Conservation (phyloP, 1,140 invertebrate genomes). For the Riptortus pedestris region DNA sequence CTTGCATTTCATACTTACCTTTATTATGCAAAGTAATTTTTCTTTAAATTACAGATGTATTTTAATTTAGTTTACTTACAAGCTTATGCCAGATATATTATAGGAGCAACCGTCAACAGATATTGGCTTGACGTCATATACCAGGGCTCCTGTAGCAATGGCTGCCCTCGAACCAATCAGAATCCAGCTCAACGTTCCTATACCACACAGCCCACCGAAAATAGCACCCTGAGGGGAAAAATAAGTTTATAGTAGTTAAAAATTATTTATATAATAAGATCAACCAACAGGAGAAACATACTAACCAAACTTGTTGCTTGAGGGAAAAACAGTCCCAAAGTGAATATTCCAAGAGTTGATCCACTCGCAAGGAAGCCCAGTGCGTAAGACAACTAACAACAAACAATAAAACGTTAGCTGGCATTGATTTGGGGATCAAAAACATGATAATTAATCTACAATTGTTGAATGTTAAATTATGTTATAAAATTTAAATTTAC, state of each 20-base stretch:
- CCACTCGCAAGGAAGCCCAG: constrained; percentile 48
- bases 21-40: no score
- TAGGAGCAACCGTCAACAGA: neutral
- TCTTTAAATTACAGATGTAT: no score
- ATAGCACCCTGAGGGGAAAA: neutral
- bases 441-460: no score
- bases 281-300: neutral
- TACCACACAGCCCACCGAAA: neutral
- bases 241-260: neutral
- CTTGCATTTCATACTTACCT: no score
- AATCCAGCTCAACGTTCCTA: neutral
- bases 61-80: neutral
- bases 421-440: no score
- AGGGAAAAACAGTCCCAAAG: constrained; percentile 27
- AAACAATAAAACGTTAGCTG: no score
- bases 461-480: no score
- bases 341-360: constrained; percentile 23
- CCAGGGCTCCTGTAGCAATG: neutral
- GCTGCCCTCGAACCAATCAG: neutral
- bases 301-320: constrained; percentile 16
- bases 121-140: neutral
- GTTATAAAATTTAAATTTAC: no score
- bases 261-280: no score
- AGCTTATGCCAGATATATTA: neutral
- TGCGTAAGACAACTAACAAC: constrained; percentile 47